Evolutionary conservation across 2,888 invertebrate genomes (phyloP), one percentile per base, ranked within the genome.

Genomic region (Eucera pruinosa): DNA sequence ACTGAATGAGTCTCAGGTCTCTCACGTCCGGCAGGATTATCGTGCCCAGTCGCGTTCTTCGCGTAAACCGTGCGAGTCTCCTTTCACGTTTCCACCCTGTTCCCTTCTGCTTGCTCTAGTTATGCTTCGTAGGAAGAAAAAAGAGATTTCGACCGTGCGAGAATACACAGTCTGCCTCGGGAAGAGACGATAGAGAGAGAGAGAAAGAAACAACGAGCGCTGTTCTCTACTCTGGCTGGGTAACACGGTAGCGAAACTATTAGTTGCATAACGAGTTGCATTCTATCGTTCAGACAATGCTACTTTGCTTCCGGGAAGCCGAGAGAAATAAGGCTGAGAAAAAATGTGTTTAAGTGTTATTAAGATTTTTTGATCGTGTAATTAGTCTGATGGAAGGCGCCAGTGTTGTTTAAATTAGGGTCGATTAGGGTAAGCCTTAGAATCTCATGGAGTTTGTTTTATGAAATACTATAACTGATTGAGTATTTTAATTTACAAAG

Each of bases 1-100:
- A 81, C 82, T 83, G 86, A 85, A 86, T 86, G 86, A 84, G 82
- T 72, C 77, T 75, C 82, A 47, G 72, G 80, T 86, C 86, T 81
- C 85, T 85, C 82, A 79, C 78, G 86, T 85, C 74, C 82, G 84
- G 72, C 80, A 72, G 78, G 85, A 85, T 86, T 82, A 85, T 83
- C 86, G 85, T 78, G 74, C 78, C 78, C 73, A 80, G 82, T 85
- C 82, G 81, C 79, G 86, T 83, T 81, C 81, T 74, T 78, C 83
- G 73, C 80, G 82, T 82, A 82, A 80, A 87, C 81, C 85, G 70
- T 81, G 81, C 82, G 82, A 85, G 84, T 84, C 83, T 68, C 78
- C 68, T 80, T 82, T 82, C 82, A 78, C 69, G 57, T 43, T 66
- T 64, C 69, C 66, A 52, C 69, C 39, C 61, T 39, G 20, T 72